Evolutionary conservation across 2,113 vertebrate species (phyloP), one percentile per base, ranked within the genome.

Genomic region (Hippoglossus stenolepis): DNA sequence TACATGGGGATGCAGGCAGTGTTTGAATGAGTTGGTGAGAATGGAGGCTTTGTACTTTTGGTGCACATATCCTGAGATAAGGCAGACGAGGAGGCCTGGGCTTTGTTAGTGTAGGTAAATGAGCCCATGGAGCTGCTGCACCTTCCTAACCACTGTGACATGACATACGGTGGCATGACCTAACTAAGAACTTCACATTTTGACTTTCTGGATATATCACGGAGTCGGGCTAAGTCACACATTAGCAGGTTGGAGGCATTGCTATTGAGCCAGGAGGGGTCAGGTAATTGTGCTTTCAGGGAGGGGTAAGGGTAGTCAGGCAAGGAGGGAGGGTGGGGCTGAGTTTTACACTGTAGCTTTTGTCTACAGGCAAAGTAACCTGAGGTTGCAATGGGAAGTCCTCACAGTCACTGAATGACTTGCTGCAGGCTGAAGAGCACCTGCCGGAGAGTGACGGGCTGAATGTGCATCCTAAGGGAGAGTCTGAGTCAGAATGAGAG

Each of bases 11-110:
- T 83, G 77, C 73, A 79, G 81, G 61, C 72, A 24, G 69, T 65
- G 49, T 90, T 90, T 91, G 65, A 91, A 88, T 88, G 75, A 77
- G 47, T 74, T 73, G 65, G 69, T 85, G 71, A 91, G 83, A 92
- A 93, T 85, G 82, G 87, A 84, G 73, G 76, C 90, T 90, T 93
- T 93, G 89, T 93, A 75, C 70, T 81, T 85, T 85, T 35, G 62
- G 72, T 70, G 49, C 83, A 76, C 81, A 72, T 89, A 65, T 61
- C 65, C 61, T 77, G 74, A 89, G 91, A 91, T 92, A 90, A 92
- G 75, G 73, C 77, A 47, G 70, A 20, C 0, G 3, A 40, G 10
- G 70, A 7, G 75, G 35, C 5, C 28, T 9, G 20, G 49, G 58
- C 64, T 82, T 71, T 81, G 67, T 71, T 76, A 43, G 12, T 0